Conservation (phyloP, 2,797 vertebrate species). For the Tragelaphus eurycerus region DNA sequence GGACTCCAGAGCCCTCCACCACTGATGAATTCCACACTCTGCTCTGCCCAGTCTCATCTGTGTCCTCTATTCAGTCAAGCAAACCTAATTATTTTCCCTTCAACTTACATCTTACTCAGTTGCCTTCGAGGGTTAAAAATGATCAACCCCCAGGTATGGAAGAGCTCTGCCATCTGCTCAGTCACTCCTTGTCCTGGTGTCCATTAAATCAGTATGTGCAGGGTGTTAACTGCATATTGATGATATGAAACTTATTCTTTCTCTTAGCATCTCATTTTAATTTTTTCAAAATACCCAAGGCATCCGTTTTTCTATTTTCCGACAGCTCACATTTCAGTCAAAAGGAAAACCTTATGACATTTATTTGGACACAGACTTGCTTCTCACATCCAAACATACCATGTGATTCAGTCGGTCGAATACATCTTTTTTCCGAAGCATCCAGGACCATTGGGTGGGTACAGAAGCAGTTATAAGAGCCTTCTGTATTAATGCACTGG, state of each 20-base stretch:
- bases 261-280: background rate
- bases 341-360: background rate
- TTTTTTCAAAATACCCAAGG: background rate
- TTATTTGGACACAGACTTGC: background rate
- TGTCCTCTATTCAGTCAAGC: background rate
- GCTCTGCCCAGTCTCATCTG: background rate
- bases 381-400: conserved; percentile 82
- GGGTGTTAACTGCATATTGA: background rate
- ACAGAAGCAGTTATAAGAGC: conserved; percentile 96
- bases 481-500: conserved; percentile 93
- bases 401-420: conserved; percentile 82
- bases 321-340: background rate
- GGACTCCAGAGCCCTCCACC: background rate
- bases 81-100: background rate
- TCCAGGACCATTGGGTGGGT: conserved; percentile 91
- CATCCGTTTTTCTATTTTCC: background rate
- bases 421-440: conserved; percentile 85
- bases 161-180: background rate
- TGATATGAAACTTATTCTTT: background rate
- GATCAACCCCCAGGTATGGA: background rate
- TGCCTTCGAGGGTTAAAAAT: background rate
- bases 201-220: background rate
- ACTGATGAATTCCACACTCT: background rate
- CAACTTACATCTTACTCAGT: background rate
- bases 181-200: background rate